phyloP scores from a whole-genome alignment of 2,888 invertebrate genomes.

The Ormyrus pomaceus region DNA sequence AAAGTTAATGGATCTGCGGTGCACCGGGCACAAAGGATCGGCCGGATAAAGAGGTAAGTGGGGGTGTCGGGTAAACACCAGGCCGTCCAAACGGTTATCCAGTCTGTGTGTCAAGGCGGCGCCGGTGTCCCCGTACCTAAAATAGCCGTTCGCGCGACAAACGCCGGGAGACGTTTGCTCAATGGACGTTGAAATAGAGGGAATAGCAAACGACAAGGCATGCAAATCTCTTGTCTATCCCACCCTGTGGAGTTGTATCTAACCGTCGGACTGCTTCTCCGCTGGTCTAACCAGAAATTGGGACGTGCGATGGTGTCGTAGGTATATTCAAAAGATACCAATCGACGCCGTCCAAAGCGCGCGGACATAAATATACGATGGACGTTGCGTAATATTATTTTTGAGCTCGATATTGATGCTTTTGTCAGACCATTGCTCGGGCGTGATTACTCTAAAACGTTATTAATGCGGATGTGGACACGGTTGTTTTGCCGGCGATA shows the following conservation, averaged over 20 bases:
- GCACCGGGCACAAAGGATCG: not conserved
- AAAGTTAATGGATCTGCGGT: not conserved
- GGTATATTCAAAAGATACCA: not conserved
- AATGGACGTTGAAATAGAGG: slow-evolving; percentile 48
- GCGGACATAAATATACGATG: slow-evolving; percentile 7
- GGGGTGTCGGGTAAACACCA: slow-evolving; percentile 4
- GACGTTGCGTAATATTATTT: too few relatives aligned
- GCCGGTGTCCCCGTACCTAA: not conserved
- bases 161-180: slow-evolving; percentile 47
- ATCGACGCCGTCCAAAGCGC: slow-evolving; percentile 9
- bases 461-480: too few relatives aligned
- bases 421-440: too few relatives aligned
- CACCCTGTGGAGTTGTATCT: too few relatives aligned
- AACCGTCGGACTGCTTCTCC: not conserved
- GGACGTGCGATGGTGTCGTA: not conserved
- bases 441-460: too few relatives aligned
- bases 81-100: slow-evolving; percentile 2
- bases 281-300: not conserved
- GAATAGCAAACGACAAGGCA: slow-evolving; percentile 49
- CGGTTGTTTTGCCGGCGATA: too few relatives aligned
- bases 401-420: not conserved
- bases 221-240: slow-evolving; percentile 45
- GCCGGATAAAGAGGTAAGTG: slow-evolving; percentile 23
- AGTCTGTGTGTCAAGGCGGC: not conserved
- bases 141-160: slow-evolving; percentile 41